phyloP scores from a whole-genome alignment of 2,113 vertebrate species.

The Cromileptes altivelis region DNA sequence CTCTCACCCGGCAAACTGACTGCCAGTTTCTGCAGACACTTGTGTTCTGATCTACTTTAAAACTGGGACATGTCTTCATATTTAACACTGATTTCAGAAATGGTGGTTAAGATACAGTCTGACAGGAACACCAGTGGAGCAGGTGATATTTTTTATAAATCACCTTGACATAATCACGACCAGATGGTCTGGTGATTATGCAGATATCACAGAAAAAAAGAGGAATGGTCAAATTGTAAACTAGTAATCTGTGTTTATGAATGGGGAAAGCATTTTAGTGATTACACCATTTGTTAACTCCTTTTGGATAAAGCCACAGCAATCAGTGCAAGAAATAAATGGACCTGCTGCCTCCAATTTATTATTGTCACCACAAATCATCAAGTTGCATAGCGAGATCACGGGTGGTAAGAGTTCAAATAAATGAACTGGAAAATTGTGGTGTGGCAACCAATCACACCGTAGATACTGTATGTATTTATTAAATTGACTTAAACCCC shows the following conservation, averaged over 20 bases:
- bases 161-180: slow-evolving; percentile 30
- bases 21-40: slow-evolving; percentile 61
- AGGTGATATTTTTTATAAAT: slow-evolving; percentile 45
- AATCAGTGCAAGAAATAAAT: background rate
- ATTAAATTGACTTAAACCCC: background rate
- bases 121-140: slow-evolving; percentile 22
- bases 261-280: slow-evolving; percentile 20
- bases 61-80: slow-evolving; percentile 66
- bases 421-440: background rate
- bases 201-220: background rate
- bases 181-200: slow-evolving; percentile 49
- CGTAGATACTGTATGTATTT: background rate
- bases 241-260: slow-evolving; percentile 10
- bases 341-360: background rate
- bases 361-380: background rate
- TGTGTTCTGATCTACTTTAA: slow-evolving; percentile 65
- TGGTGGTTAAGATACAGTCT: slow-evolving; percentile 14
- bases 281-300: slow-evolving; percentile 22
- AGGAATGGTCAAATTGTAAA: slow-evolving; percentile 10
- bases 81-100: slow-evolving; percentile 59
- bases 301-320: background rate
- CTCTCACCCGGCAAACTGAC: slow-evolving; percentile 51
- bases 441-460: background rate
- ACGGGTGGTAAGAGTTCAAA: background rate
- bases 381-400: background rate